These are phyloP conservation scores for Pimephales promelas DNA, from an alignment of 2,113 vertebrate species.

Conservation along the genomic window DNA sequence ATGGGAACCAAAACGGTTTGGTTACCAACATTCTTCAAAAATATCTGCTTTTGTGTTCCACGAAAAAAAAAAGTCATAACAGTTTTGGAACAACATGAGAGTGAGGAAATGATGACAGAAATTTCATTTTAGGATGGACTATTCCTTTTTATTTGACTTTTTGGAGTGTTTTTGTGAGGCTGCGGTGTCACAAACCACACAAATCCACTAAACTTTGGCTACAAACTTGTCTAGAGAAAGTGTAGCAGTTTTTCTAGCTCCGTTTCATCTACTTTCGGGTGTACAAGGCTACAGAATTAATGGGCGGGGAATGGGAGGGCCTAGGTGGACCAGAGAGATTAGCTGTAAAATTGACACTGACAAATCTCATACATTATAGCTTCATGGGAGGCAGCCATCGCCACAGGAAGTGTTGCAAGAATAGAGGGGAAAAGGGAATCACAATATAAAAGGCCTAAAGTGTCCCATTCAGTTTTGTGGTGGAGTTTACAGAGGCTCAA, in stretches of 20 bases:
- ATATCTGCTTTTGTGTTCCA: too few species aligned
- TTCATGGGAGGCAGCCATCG: slow-evolving; percentile 74
- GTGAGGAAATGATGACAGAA: too few species aligned
- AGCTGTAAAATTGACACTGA: slow-evolving; percentile 81
- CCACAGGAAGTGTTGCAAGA: slow-evolving; percentile 61
- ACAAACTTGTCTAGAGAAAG: not conserved
- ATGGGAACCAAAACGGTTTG: too few species aligned
- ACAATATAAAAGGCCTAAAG: slow-evolving; percentile 61
- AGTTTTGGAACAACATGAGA: too few species aligned
- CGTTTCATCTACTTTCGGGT: slow-evolving; percentile 24
- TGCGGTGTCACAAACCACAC: not conserved
- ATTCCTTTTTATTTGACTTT: not conserved
- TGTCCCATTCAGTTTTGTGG: slow-evolving; percentile 51
- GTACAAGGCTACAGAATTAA: slow-evolving; percentile 65
- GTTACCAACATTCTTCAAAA: too few species aligned
- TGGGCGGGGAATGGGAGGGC: slow-evolving; percentile 64
- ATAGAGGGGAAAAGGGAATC: slow-evolving; percentile 34
- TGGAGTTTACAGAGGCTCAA: slow-evolving; percentile 4
- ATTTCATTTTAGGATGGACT: too few species aligned
- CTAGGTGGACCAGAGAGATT: slow-evolving; percentile 78
- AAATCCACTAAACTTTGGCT: not conserved
- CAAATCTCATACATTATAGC: slow-evolving; percentile 82
- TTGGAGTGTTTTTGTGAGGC: not conserved
- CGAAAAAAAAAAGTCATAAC: too few species aligned
- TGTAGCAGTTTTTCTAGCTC: not conserved